Percentiles rank a stretch among this genome's conserved stretches.
Evolutionary conservation across 2,888 invertebrate genomes (phyloP).

Genomic region (Pseudolycoriella hygida): DNA sequence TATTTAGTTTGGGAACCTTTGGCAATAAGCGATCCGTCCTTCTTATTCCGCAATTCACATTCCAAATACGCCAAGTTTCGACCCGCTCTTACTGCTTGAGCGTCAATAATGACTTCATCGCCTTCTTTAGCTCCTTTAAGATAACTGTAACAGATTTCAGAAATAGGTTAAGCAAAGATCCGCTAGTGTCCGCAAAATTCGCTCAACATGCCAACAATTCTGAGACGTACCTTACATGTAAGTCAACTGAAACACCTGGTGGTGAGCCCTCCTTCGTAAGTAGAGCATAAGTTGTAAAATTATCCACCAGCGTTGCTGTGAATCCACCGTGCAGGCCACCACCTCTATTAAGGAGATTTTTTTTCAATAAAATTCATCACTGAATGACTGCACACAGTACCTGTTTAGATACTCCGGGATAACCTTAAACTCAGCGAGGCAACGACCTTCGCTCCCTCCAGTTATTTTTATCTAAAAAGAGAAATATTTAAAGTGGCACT

Average conservation of each 20-base stretch:
- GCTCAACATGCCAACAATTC: conserved; percentile 6
- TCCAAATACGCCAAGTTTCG: conserved; percentile 66
- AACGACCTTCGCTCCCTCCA: conserved; percentile 49
- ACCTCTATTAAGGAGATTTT: conserved; percentile 22
- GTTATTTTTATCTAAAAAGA: conserved; percentile 21
- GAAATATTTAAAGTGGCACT: no score
- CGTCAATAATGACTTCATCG: conserved; percentile 61
- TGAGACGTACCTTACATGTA: conserved; percentile 53
- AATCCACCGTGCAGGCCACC: conserved; percentile 76
- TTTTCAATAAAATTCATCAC: no score
- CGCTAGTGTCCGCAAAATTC: no score
- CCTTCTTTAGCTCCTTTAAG: conserved; percentile 58
- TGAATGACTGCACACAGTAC: no score
- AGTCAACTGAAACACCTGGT: conserved; percentile 66
- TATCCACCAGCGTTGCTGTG: conserved; percentile 55
- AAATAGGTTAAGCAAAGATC: no score
- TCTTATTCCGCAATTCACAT: conserved; percentile 60
- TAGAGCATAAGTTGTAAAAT: conserved; percentile 61
- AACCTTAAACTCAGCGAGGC: conserved; percentile 58
- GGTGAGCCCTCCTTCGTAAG: conserved; percentile 42
- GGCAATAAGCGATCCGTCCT: conserved; percentile 53
- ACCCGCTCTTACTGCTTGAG: conserved; percentile 57
- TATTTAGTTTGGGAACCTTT: conserved; percentile 75
- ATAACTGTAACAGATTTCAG: conserved; percentile 39
- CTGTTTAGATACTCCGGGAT: conserved; percentile 53